Evolutionary conservation across 2,888 invertebrate genomes (phyloP).

Genomic region (Aphidoletes aphidimyza): DNA sequence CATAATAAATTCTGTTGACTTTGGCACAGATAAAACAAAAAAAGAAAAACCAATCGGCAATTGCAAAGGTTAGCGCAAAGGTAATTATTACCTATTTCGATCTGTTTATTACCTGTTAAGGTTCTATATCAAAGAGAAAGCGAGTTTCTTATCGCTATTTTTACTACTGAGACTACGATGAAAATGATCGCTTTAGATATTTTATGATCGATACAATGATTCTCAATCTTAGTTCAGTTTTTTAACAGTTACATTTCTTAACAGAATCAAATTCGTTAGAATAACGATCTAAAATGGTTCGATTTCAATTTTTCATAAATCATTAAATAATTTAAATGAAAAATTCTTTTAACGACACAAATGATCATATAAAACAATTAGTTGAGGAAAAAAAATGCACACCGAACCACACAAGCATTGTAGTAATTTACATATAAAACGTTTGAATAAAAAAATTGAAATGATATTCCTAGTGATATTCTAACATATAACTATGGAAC

Average conservation of each 20-base stretch:
- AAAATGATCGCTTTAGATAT: too few relatives aligned
- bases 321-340: not conserved
- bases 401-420: not conserved
- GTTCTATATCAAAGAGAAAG: not conserved
- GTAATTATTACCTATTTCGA: not conserved
- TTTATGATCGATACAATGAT: too few relatives aligned
- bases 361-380: conserved; percentile 1
- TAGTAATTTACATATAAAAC: not conserved
- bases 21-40: not conserved
- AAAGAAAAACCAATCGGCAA: not conserved
- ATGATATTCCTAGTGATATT: not conserved
- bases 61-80: too few relatives aligned
- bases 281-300: not conserved
- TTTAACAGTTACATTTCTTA: too few relatives aligned
- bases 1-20: conserved; percentile 19
- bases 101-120: conserved; percentile 46
- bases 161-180: not conserved
- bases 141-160: not conserved
- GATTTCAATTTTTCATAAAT: not conserved
- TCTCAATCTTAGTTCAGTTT: too few relatives aligned
- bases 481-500: not conserved
- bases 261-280: too few relatives aligned
- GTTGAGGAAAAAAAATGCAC: too few relatives aligned
- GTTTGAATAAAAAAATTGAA: not conserved
- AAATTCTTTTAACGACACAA: not conserved